Evolutionary conservation across 2,113 vertebrate species (phyloP).

Genomic region (Indicator indicator): DNA sequence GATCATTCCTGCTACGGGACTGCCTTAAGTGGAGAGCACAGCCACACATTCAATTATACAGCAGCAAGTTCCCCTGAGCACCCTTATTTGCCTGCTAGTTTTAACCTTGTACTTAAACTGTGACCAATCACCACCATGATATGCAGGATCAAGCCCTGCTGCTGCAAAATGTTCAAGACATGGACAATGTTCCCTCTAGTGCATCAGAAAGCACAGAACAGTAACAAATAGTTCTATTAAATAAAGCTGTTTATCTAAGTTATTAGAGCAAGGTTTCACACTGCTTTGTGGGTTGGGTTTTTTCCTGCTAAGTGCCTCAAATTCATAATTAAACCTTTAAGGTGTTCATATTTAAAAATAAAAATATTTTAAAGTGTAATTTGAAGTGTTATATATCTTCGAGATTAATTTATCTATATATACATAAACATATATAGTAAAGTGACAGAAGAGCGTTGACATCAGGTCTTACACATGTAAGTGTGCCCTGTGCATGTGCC

Average conservation of each 20-base stretch:
- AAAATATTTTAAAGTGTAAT: background rate
- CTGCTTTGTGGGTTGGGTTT: background rate
- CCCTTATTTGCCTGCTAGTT: background rate
- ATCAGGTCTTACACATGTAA: background rate
- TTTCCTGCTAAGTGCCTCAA: background rate
- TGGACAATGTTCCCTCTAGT: background rate
- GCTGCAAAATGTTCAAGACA: background rate
- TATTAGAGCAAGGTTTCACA: background rate
- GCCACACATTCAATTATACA: background rate
- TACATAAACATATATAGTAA: background rate
- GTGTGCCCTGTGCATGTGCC: background rate
- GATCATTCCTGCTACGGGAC: background rate
- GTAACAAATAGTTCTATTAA: background rate
- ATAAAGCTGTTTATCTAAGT: background rate
- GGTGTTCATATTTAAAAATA: background rate
- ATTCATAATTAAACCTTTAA: background rate
- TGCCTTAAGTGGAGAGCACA: background rate
- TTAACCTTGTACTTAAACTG: background rate
- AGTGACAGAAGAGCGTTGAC: constrained; percentile 63
- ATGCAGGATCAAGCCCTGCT: constrained; percentile 6
- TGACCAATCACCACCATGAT: background rate
- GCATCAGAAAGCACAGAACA: background rate
- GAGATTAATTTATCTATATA: background rate
- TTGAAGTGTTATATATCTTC: background rate
- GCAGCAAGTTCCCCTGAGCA: background rate